Evolutionary conservation across 2,113 vertebrate genomes (phyloP).

Genomic region (Regulus satrapa): DNA sequence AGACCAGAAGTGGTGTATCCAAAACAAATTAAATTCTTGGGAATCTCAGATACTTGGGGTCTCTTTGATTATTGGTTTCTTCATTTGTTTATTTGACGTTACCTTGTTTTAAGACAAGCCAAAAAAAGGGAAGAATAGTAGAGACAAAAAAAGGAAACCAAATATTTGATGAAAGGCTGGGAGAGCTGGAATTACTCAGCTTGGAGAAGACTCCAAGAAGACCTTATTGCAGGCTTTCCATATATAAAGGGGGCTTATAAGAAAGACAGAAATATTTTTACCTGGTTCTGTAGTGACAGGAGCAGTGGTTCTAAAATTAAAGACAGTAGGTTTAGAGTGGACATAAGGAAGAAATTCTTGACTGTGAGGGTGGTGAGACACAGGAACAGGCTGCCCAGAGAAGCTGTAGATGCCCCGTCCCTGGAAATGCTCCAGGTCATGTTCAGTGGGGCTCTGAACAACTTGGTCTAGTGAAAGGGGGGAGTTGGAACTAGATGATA

Average conservation of each 20-base stretch:
- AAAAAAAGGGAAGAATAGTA: neutral
- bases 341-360: neutral
- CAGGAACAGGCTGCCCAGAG: neutral
- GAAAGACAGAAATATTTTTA: neutral
- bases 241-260: neutral
- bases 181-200: neutral
- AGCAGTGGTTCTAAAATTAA: neutral
- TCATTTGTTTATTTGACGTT: neutral
- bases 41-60: neutral
- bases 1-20: neutral
- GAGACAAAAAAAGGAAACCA: neutral
- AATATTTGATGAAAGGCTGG: neutral
- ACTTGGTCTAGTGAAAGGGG: neutral
- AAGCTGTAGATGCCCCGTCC: fast-evolving
- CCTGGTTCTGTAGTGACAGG: neutral
- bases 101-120: neutral
- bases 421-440: neutral
- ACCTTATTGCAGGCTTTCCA: neutral
- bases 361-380: neutral
- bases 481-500: neutral
- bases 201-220: neutral
- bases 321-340: neutral
- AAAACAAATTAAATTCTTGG: neutral
- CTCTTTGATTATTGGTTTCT: neutral
- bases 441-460: neutral